These are phyloP conservation scores for Drosophila glabriapex DNA, from an alignment of 2,888 invertebrate species.

Conservation along the genomic window DNA sequence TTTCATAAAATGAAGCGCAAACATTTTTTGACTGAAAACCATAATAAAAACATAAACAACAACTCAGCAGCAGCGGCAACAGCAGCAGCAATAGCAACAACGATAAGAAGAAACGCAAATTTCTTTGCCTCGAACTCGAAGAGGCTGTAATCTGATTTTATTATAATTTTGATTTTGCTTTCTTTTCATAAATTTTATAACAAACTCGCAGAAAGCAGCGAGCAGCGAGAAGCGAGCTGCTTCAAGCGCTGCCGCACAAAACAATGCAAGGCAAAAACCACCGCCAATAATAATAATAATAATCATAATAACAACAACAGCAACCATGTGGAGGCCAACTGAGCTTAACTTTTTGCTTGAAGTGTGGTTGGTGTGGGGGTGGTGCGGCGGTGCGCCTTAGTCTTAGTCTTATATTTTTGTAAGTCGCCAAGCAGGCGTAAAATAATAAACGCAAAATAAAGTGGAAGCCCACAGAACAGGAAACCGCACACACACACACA, in stretches of 20 bases:
- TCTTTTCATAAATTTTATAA: conserved; percentile 83
- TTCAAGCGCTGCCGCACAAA: conserved; percentile 28
- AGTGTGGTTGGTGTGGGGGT: neutral
- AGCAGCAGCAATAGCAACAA: neutral
- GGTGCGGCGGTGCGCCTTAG: conserved; percentile 20
- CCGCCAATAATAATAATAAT: conserved; percentile 81
- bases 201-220: conserved; percentile 55
- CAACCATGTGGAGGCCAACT: conserved; percentile 39
- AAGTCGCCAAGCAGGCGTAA: conserved; percentile 81
- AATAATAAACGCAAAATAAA: conserved; percentile 83
- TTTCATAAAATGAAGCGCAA: conserved; percentile 81
- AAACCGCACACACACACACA: conserved; percentile 53
- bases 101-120: conserved; percentile 19
- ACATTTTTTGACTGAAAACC: conserved; percentile 81
- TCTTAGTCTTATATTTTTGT: conserved; percentile 59
- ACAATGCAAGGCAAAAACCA: conserved; percentile 63
- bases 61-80: conserved; percentile 19
- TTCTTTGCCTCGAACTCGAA: conserved; percentile 46
- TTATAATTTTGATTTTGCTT: conserved; percentile 82
- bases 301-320: conserved; percentile 57
- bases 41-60: conserved; percentile 64
- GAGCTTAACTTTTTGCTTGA: conserved; percentile 35
- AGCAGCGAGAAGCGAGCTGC: neutral
- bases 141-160: conserved; percentile 80
- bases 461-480: conserved; percentile 72